phyloP scores from a whole-genome alignment of 2,113 vertebrate genomes.

The Chauna torquata region DNA sequence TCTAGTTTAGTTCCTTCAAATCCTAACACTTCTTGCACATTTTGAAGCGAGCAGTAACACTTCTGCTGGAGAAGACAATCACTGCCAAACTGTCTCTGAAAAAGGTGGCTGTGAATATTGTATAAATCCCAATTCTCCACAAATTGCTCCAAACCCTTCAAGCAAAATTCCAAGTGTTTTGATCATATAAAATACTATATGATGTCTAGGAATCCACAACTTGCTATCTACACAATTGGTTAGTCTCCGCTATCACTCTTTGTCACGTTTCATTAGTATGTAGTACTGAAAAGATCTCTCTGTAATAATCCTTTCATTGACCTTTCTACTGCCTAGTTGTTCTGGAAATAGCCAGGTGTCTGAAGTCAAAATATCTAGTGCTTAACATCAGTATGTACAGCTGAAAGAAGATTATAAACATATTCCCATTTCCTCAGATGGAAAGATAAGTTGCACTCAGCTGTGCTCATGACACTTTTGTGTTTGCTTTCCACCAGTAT shows the following conservation, averaged over 20 bases:
- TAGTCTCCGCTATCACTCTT: neutral
- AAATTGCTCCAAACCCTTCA: neutral
- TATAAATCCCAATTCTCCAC: neutral
- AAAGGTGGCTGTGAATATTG: neutral
- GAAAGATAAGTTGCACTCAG: neutral
- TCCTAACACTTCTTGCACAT: neutral
- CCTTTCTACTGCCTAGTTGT: neutral
- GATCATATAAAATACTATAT: neutral
- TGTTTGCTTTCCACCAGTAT: neutral
- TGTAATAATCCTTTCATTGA: neutral
- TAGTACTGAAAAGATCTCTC: neutral
- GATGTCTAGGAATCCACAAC: neutral
- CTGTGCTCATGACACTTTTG: neutral
- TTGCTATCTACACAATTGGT: neutral
- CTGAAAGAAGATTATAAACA: neutral
- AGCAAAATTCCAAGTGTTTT: neutral
- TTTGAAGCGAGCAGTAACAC: neutral
- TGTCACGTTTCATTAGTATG: neutral
- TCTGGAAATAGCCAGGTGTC: slow-evolving; percentile 30
- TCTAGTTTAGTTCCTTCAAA: neutral
- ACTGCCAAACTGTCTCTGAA: neutral
- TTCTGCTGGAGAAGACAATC: neutral
- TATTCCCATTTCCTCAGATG: neutral
- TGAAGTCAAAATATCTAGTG: neutral
- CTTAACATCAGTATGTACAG: neutral